Base-by-base conservation (phyloP, 2,797 vertebrate genomes). In the Lagorchestes hirsutus region DNA sequence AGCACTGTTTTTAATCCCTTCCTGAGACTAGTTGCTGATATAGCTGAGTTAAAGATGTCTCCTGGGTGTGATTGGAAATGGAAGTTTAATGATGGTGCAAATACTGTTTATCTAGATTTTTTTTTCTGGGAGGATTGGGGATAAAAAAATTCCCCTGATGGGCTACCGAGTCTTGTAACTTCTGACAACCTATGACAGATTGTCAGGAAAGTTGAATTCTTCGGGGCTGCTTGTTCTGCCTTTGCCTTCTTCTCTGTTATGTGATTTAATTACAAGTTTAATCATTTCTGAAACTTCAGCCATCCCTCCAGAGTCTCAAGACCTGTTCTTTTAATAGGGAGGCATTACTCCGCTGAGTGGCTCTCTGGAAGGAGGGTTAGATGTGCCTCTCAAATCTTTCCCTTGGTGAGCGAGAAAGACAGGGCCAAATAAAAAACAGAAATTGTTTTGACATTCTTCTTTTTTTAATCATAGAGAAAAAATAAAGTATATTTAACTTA, bases 381-480 rank as follows among this genome's bases (percentile, higher is more conserved):
- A 90, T 96, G 91, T 74, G 55, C 62, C 95, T 96, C 96, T 96
- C 57, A 97, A 98, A 97, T 96, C 96, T 95, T 98, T 98, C 91
- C 92, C 95, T 94, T 14, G 54, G 90, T 22, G 50, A 96, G 94
- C 2, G n/a, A 93, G 95, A 96, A 87, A 82, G 96, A 96, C 94
- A 55, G 31, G 93, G 82, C 67, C 92, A 97, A 98, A 98, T 82
- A 96, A 96, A 40, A 59, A 96, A 97, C 96, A 67, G 97, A 95
- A 92, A 67, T 10, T 93, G 90, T 97, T 90, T 94, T 95, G 97
- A 96, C n/a, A 27, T 96, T 96, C 50, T 91, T 91, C 97, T 94
- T 5, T 24, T 96, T 97, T 98, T 93, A 93, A 97, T 97, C 98
- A 96, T 97, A 95, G 97, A 95, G 92, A 93, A 96, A 97, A 52